Conservation (phyloP, 1,140 invertebrate species). For the Phymorhynchus buccinoides region DNA sequence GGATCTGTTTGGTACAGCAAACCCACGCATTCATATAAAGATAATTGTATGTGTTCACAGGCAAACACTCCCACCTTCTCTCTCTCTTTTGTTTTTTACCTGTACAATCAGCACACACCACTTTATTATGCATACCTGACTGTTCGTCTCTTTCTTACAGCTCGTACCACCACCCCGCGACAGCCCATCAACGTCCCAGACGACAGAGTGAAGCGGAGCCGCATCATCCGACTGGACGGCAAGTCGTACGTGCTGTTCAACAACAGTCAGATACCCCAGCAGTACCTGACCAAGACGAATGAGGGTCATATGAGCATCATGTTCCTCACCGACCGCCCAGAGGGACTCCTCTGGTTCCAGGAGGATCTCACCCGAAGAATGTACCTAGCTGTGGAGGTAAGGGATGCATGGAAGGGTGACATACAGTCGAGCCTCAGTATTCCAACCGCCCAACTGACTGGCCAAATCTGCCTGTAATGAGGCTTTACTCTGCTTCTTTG, state of each 20-base stretch:
- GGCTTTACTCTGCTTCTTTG: too few relatives aligned
- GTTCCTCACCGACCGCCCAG: constrained; percentile 57
- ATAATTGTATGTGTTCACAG: too few relatives aligned
- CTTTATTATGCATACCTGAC: too few relatives aligned
- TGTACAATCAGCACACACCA: too few relatives aligned
- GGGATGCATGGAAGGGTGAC: constrained; percentile 49
- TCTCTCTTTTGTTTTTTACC: too few relatives aligned
- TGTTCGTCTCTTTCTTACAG: too few relatives aligned
- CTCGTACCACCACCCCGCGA: constrained; percentile 7
- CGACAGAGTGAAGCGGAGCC: neutral
- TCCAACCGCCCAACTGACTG: too few relatives aligned
- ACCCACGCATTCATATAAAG: too few relatives aligned
- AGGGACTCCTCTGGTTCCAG: constrained; percentile 64
- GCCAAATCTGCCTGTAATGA: too few relatives aligned
- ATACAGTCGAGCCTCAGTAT: too few relatives aligned
- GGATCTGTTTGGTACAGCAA: too few relatives aligned
- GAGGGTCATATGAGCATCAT: constrained; percentile 57
- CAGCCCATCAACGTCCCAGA: neutral
- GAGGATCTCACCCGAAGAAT: constrained; percentile 47
- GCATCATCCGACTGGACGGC: constrained; percentile 55
- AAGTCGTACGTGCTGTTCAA: constrained; percentile 50
- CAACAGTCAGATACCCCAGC: constrained; percentile 37
- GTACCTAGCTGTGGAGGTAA: constrained; percentile 49
- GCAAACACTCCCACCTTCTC: too few relatives aligned
- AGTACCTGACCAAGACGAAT: constrained; percentile 41